A percentile compares a stretch with the other conserved stretches of the same genome.
Evolutionary conservation across 2,888 invertebrate species (phyloP).

Genomic region (Eilema griseolum): DNA sequence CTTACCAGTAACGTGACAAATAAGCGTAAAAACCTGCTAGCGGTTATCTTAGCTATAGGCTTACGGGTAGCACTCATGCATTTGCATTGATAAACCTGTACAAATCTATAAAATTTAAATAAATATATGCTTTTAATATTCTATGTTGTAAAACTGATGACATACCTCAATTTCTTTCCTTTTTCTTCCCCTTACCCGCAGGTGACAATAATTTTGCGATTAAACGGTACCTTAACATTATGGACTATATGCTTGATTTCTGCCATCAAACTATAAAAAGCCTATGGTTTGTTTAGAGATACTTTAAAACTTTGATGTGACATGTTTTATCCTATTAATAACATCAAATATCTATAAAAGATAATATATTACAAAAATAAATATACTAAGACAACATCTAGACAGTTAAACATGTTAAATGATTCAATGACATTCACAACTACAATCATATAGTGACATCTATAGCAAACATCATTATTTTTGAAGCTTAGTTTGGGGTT

Average conservation of each 20-base stretch:
- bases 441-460: neutral
- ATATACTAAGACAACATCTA: too few species aligned
- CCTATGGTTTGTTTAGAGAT: too few species aligned
- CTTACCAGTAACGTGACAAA: neutral
- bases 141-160: neutral
- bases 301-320: too few species aligned
- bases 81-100: neutral
- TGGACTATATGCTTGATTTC: neutral
- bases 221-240: too few species aligned
- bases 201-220: neutral
- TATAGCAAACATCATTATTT: neutral
- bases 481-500: neutral
- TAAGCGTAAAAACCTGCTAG: neutral
- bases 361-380: too few species aligned
- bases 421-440: neutral
- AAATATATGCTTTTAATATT: neutral
- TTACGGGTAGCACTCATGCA: neutral
- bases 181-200: neutral
- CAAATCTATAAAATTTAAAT: neutral
- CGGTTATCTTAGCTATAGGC: neutral
- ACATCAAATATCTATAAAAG: too few species aligned
- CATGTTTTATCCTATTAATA: too few species aligned
- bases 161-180: neutral
- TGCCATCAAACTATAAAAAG: neutral
- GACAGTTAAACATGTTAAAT: neutral